A percentile compares a stretch with the other conserved stretches of the same genome.
phyloP scores from a whole-genome alignment of 1,140 invertebrate genomes.

The Brachionus rotundiformis region DNA sequence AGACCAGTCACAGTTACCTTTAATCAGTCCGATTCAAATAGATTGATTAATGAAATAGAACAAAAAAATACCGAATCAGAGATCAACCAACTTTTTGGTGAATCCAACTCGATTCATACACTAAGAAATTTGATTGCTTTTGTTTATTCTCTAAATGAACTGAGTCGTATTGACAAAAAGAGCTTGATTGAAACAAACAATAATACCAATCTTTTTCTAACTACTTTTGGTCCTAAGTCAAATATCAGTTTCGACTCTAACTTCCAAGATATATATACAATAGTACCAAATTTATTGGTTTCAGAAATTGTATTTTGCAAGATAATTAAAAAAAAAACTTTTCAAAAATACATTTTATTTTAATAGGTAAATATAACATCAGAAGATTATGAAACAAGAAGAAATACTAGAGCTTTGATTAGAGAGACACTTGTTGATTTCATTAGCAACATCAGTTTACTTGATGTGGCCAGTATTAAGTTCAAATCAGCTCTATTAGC shows the following conservation, averaged over 20 bases:
- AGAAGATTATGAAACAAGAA: conserved; percentile 25
- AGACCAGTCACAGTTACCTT: neutral
- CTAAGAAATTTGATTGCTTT: neutral
- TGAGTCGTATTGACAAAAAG: conserved; percentile 19
- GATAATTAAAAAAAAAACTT: neutral
- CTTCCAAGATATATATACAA: neutral
- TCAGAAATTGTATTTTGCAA: neutral
- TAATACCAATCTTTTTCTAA: conserved; percentile 6
- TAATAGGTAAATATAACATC: neutral
- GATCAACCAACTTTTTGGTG: neutral
- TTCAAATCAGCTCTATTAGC: conserved; percentile 13
- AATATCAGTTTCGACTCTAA: neutral
- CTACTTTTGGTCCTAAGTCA: conserved; percentile 40
- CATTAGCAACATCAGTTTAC: neutral
- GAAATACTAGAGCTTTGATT: neutral
- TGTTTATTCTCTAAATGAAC: neutral
- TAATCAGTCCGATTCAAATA: neutral
- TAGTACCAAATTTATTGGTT: neutral
- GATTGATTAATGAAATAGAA: neutral
- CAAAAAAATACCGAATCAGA: neutral
- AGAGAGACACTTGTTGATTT: conserved; percentile 7
- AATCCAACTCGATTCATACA: neutral
- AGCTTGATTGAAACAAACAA: neutral
- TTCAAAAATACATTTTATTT: neutral
- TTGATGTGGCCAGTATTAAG: conserved; percentile 45